Evolutionary conservation across 2,113 vertebrate genomes (phyloP).

Genomic region (Sphaerodactylus townsendi): DNA sequence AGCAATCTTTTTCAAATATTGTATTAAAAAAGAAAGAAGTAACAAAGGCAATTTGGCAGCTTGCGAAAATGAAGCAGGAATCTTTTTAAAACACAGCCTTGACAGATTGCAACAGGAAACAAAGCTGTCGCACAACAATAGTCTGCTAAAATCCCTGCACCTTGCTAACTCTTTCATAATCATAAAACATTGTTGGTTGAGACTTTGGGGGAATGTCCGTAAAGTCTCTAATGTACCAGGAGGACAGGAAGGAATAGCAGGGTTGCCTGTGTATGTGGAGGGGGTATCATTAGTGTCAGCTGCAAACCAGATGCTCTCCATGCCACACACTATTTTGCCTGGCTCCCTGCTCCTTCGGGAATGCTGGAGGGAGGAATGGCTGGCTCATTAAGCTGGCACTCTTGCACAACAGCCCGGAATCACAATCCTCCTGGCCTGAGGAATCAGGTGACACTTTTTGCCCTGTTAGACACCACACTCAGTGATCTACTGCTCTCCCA

Average conservation of each 20-base stretch:
- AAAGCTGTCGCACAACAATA: neutral
- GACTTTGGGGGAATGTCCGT: neutral
- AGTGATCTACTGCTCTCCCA: neutral
- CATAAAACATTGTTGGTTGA: neutral
- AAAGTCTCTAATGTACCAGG: neutral
- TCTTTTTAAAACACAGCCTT: neutral
- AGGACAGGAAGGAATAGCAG: neutral
- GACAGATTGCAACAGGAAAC: neutral
- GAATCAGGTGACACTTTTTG: neutral
- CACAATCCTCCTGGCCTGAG: neutral
- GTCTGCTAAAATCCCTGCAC: accelerated
- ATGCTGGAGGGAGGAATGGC: neutral
- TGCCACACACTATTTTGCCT: too few relatives aligned
- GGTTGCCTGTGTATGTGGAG: too few relatives aligned
- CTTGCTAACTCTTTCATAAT: accelerated
- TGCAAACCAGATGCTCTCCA: too few relatives aligned
- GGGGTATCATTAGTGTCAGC: too few relatives aligned
- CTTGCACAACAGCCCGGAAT: neutral
- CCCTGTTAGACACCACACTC: too few relatives aligned
- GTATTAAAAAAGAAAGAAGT: conserved; percentile 42
- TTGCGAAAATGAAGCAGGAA: neutral
- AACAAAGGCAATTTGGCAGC: neutral
- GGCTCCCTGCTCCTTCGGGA: neutral
- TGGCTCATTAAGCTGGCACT: neutral
- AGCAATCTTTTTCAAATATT: conserved; percentile 59